A percentile compares a stretch with the other conserved stretches of the same genome.
phyloP scores from a whole-genome alignment of 2,797 vertebrate genomes.

The Danio tinwini region DNA sequence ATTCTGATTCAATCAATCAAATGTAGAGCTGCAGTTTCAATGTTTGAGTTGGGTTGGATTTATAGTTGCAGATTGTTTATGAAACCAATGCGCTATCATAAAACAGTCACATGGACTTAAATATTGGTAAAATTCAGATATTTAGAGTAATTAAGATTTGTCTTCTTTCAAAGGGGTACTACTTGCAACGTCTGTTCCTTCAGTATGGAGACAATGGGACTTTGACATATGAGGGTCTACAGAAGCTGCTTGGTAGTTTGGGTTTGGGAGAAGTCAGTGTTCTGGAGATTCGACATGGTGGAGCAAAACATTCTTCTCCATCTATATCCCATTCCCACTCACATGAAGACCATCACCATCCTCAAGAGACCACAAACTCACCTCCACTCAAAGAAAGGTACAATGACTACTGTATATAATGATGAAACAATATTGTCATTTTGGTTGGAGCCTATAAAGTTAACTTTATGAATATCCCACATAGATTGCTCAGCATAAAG shows the following conservation, averaged over 20 bases:
- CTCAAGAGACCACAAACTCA: conserved; percentile 54
- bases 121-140: neutral
- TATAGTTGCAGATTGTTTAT: neutral
- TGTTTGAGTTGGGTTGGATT: neutral
- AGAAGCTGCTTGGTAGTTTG: conserved; percentile 78
- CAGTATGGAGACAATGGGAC: conserved; percentile 82
- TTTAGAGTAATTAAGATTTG: too few relatives aligned
- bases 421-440: neutral
- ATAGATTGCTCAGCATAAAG: too few relatives aligned
- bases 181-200: conserved; percentile 81
- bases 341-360: conserved; percentile 66
- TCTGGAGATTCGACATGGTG: conserved; percentile 73
- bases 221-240: conserved; percentile 77
- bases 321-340: conserved; percentile 67
- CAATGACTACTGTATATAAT: too few relatives aligned
- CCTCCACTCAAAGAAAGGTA: conserved; percentile 45
- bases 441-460: neutral
- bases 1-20: conserved; percentile 30
- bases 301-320: conserved; percentile 67
- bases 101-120: neutral
- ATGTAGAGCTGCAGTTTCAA: conserved; percentile 1
- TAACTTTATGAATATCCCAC: neutral
- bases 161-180: conserved; percentile 78
- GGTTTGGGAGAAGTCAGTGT: conserved; percentile 82
- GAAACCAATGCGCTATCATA: neutral